A percentile compares a stretch with the other conserved stretches of the same genome.
phyloP scores from a whole-genome alignment of 2,888 invertebrate species.

The Agrypnus murinus region DNA sequence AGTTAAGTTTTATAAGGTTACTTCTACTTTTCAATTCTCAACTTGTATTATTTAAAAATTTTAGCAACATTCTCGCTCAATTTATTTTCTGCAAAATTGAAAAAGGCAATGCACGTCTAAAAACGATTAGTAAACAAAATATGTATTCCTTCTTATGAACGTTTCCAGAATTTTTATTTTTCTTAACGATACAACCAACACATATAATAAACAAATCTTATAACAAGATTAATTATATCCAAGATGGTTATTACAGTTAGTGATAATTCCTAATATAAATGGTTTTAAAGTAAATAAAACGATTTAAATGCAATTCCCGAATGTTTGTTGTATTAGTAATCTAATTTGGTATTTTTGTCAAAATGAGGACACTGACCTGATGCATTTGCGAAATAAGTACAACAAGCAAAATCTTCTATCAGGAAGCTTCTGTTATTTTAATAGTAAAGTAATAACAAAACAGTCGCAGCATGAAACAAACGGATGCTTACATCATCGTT shows the following conservation, averaged over 20 bases:
- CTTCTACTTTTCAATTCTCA: background rate
- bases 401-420: conserved; percentile 5
- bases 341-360: conserved; percentile 15
- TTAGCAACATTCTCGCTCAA: background rate
- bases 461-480: conserved; percentile 1
- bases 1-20: too few relatives aligned
- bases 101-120: conserved; percentile 2
- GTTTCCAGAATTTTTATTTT: background rate
- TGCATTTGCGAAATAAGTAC: conserved; percentile 3
- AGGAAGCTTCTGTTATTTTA: conserved; percentile 24
- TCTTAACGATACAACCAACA: background rate
- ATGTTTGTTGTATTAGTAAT: conserved; percentile 29
- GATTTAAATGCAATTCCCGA: conserved; percentile 22
- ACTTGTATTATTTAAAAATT: background rate
- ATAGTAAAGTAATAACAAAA: conserved; percentile 1
- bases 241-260: conserved; percentile 2
- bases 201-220: too few relatives aligned
- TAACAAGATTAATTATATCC: background rate
- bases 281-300: conserved; percentile 8
- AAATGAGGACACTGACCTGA: conserved; percentile 21
- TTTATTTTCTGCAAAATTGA: background rate
- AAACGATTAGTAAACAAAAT: conserved; percentile 6
- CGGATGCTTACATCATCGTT: conserved; percentile 25
- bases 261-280: conserved; percentile 14
- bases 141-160: background rate